phyloP scores from a whole-genome alignment of 2,797 vertebrate species.

The Trichosurus vulpecula region DNA sequence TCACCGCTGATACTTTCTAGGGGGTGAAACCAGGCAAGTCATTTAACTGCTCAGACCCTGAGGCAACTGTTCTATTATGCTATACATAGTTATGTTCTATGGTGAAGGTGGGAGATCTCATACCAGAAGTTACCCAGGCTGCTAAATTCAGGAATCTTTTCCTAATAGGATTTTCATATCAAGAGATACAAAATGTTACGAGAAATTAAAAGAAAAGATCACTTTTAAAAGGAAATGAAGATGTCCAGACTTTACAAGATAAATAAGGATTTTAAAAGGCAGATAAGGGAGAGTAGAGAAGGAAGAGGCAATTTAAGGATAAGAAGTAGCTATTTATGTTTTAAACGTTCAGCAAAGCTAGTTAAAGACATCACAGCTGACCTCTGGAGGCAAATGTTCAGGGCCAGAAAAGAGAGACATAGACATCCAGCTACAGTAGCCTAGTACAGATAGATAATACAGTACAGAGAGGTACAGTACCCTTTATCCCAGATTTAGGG shows the following conservation, averaged over 20 bases:
- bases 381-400: constrained; percentile 27
- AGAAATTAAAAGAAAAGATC: not conserved
- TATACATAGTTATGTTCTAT: not conserved
- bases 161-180: not conserved
- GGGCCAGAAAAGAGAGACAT: constrained; percentile 4
- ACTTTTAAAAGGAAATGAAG: not conserved
- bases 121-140: not conserved
- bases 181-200: not conserved
- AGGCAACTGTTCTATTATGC: not conserved
- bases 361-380: constrained; percentile 17
- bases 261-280: not conserved
- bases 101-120: not conserved
- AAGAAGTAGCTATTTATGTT: not conserved
- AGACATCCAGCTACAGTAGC: not conserved
- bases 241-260: too few species aligned
- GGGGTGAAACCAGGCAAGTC: not conserved
- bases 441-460: too few species aligned
- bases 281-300: not conserved
- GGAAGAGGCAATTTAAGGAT: not conserved
- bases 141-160: not conserved
- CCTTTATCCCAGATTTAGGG: not conserved
- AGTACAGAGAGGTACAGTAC: constrained; percentile 22
- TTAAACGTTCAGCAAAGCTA: constrained; percentile 16
- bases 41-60: not conserved
- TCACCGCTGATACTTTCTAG: not conserved